Conservation (phyloP, 2,113 vertebrate species). For the Daphoenositta chrysoptera region DNA sequence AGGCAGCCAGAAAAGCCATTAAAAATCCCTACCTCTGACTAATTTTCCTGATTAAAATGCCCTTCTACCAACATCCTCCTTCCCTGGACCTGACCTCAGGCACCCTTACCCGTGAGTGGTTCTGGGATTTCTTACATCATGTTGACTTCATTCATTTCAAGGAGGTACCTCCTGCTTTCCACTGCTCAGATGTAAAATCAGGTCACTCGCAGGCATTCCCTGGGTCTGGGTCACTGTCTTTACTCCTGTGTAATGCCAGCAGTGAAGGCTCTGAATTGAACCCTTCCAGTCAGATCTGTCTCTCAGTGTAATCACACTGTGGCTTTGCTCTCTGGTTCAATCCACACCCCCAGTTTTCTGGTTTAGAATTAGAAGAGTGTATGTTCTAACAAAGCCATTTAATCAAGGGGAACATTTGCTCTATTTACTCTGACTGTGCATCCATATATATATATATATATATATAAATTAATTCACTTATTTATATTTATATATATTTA, state of each 20-base stretch:
- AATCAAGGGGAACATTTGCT: not conserved
- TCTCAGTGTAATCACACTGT: fast-evolving
- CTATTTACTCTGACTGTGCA: not conserved
- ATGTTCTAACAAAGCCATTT: not conserved
- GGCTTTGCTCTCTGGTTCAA: not conserved
- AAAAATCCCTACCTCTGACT: not conserved
- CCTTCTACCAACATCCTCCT: not conserved
- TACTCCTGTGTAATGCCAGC: not conserved
- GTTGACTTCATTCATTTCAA: not conserved
- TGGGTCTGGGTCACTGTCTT: not conserved
- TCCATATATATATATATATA: not conserved
- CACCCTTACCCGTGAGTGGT: fast-evolving
- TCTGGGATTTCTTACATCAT: not conserved
- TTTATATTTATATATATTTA: not conserved
- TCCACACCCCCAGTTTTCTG: not conserved
- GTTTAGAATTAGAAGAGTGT: not conserved
- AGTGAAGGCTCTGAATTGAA: not conserved
- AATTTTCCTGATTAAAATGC: not conserved
- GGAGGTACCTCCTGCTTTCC: not conserved
- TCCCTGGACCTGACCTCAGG: not conserved
- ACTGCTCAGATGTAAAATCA: not conserved
- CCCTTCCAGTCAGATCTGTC: not conserved
- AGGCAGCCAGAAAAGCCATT: not conserved
- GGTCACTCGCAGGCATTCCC: not conserved
- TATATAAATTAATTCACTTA: too few relatives aligned